Percentiles rank a stretch among this genome's conserved stretches.
Conservation (phyloP, 2,888 invertebrate genomes). For the Brenthis daphne region DNA sequence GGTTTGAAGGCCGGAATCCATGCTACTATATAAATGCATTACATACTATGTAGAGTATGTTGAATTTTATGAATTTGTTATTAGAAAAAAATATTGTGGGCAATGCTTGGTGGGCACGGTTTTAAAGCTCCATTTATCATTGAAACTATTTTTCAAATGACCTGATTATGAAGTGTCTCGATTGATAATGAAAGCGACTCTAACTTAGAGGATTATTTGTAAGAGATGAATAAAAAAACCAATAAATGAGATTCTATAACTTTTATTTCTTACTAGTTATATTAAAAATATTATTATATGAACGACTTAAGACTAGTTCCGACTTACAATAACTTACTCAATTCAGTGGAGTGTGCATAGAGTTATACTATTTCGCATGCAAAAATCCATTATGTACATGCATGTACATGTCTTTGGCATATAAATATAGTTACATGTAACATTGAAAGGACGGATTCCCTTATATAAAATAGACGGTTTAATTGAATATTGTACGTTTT, state of each 20-base stretch:
- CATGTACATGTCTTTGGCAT: conserved; percentile 73
- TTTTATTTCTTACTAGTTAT: conserved; percentile 10
- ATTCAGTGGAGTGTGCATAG: conserved; percentile 39
- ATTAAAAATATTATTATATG: conserved; percentile 50
- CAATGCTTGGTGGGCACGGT: too few species aligned
- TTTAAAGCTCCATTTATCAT: too few species aligned
- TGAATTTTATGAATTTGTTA: too few species aligned
- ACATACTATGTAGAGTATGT: too few species aligned
- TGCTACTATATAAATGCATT: too few species aligned
- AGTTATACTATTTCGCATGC: conserved; percentile 56
- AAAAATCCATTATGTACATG: conserved; percentile 51
- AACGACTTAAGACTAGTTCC: conserved; percentile 75
- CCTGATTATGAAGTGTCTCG: too few species aligned
- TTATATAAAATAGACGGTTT: conserved; percentile 29
- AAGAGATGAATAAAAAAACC: conserved; percentile 8
- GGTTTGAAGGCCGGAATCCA: too few species aligned
- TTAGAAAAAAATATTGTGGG: too few species aligned
- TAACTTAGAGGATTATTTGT: background rate
- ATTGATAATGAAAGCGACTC: too few species aligned
- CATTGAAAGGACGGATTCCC: conserved; percentile 33
- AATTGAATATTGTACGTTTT: conserved; percentile 13
- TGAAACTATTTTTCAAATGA: too few species aligned
- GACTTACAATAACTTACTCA: conserved; percentile 48
- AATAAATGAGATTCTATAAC: conserved; percentile 2
- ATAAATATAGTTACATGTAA: conserved; percentile 34